phyloP scores from a whole-genome alignment of 1,140 invertebrate species.

The Drosophila nebulosa region DNA sequence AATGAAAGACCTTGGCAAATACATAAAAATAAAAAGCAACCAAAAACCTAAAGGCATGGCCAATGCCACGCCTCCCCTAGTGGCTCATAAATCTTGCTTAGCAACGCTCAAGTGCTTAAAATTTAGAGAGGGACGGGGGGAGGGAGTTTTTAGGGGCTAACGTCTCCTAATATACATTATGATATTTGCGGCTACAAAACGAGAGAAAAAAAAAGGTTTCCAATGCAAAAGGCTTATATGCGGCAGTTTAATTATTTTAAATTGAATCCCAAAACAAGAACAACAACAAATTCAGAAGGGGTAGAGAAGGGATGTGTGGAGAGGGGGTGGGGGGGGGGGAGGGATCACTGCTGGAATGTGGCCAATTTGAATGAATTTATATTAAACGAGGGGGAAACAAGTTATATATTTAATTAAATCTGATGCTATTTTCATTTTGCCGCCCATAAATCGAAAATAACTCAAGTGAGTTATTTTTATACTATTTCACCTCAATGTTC shows the following conservation, averaged over 20 bases:
- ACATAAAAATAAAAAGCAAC: conserved; percentile 13
- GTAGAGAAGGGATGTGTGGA: background rate
- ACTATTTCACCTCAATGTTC: background rate
- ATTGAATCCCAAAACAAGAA: conserved; percentile 23
- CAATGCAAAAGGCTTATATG: conserved; percentile 46
- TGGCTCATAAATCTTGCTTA: conserved; percentile 74
- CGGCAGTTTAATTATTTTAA: conserved; percentile 70
- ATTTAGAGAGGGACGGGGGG: conserved; percentile 10
- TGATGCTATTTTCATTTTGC: conserved; percentile 10
- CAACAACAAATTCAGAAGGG: background rate
- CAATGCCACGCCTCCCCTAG: conserved; percentile 47
- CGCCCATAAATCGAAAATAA: background rate
- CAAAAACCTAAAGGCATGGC: conserved; percentile 43
- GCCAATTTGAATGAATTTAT: conserved; percentile 11
- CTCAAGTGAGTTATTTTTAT: background rate
- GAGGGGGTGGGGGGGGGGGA: background rate
- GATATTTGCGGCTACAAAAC: conserved; percentile 43
- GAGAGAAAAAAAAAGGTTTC: conserved; percentile 18
- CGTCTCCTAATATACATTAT: conserved; percentile 22
- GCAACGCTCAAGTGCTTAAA: conserved; percentile 53
- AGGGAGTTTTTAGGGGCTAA: conserved; percentile 6
- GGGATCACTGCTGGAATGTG: conserved; percentile 23
- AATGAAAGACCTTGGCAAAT: conserved; percentile 53
- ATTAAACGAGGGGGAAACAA: background rate
- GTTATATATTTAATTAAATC: conserved; percentile 1